A percentile compares a stretch with the other conserved stretches of the same genome.
Evolutionary conservation across 2,797 vertebrate genomes (phyloP).

Genomic region (Pteropus rufus): DNA sequence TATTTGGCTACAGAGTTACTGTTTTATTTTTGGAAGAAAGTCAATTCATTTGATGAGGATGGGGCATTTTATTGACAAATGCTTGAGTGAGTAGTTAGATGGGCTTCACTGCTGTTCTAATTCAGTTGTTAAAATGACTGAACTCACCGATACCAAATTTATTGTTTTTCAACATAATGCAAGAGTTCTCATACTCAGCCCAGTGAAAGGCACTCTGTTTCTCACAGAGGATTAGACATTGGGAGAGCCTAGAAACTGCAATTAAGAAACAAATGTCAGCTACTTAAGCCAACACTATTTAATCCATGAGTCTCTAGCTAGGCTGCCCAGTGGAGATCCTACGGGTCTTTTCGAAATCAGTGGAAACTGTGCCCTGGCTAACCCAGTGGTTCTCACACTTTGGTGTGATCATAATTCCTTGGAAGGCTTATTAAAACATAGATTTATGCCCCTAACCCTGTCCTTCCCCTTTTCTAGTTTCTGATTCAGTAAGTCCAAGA

Average conservation of each 20-base stretch:
- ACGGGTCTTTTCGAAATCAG: neutral
- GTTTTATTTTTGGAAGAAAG: conserved; percentile 28
- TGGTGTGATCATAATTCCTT: neutral
- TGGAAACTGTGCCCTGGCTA: neutral
- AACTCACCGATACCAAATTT: neutral
- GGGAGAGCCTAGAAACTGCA: neutral
- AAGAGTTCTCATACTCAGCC: neutral
- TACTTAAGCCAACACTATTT: neutral
- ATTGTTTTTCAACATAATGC: neutral
- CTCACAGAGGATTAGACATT: neutral
- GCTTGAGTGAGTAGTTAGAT: neutral
- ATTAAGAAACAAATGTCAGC: neutral
- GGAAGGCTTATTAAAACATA: neutral
- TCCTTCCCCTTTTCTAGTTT: neutral
- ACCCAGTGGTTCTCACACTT: neutral
- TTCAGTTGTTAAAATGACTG: conserved; percentile 44
- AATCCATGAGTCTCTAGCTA: neutral
- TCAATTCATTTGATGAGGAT: neutral
- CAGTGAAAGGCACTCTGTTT: neutral
- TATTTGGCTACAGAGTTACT: neutral
- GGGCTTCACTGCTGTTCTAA: neutral
- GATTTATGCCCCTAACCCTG: neutral
- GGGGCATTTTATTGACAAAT: neutral
- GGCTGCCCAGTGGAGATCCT: neutral
- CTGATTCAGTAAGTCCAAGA: neutral